These are phyloP conservation scores for Etheostoma cragini DNA, from an alignment of 2,113 vertebrate genomes.

Conservation along the genomic window DNA sequence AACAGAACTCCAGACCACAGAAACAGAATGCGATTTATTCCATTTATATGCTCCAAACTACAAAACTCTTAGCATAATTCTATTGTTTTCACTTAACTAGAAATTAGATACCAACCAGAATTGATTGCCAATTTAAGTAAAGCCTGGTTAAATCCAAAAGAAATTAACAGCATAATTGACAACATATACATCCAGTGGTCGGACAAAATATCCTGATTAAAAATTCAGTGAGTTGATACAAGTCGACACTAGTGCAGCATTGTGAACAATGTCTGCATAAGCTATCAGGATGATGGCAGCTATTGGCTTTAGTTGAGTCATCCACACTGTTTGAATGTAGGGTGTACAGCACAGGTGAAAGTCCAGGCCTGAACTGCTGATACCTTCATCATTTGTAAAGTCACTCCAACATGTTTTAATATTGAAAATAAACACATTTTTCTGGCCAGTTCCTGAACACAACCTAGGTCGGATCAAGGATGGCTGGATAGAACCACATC, in stretches of 20 bases:
- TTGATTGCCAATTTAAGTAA: no score
- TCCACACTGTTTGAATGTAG: constrained; percentile 24
- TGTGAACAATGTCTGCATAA: neutral
- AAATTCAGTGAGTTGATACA: neutral
- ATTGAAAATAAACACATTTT: neutral
- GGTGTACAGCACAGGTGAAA: constrained; percentile 49
- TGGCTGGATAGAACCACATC: constrained; percentile 6
- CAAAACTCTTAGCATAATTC: no score
- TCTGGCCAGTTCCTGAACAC: neutral
- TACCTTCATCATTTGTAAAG: neutral
- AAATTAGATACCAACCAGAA: no score
- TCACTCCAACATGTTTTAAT: neutral
- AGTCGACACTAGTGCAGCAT: constrained; percentile 6
- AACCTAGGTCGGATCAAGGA: neutral
- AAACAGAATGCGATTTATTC: no score
- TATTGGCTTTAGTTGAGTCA: constrained; percentile 71
- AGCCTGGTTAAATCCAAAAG: neutral
- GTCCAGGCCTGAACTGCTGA: constrained; percentile 20
- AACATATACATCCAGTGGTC: neutral
- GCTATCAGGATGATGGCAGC: constrained; percentile 9
- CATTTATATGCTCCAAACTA: no score
- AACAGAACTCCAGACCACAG: no score
- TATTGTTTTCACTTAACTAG: no score
- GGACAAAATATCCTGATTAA: constrained; percentile 3
- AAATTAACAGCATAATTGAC: neutral